Percentiles rank a stretch among this genome's conserved stretches.
Conservation (phyloP, 2,888 invertebrate species). For the Drepanosiphum platanoidis region DNA sequence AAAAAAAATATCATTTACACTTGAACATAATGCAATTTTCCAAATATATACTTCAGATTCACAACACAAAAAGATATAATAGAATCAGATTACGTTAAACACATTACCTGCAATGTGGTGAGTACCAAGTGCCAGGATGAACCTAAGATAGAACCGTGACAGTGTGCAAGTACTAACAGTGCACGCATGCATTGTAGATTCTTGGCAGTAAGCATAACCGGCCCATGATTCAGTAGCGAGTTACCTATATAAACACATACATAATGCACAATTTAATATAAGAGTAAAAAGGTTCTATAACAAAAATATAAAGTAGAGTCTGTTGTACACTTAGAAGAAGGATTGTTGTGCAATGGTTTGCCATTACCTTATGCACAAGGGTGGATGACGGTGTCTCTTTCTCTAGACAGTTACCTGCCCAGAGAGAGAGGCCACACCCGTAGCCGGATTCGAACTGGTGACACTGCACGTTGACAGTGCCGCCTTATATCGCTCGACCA, state of each 20-base stretch:
- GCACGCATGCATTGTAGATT: constrained; percentile 97
- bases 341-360: no score
- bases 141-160: constrained; percentile 90
- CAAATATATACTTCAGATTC: neutral
- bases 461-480: no score
- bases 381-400: no score
- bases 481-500: no score
- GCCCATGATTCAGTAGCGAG: constrained; percentile 80
- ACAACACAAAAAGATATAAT: neutral
- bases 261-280: no score
- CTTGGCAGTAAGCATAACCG: constrained; percentile 96
- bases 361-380: no score
- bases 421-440: no score
- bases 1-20: neutral
- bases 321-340: no score
- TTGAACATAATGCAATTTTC: neutral
- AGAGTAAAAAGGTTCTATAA: no score
- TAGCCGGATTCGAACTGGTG: no score
- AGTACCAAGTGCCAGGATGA: constrained; percentile 96
- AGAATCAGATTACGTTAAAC: constrained; percentile 54
- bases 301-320: no score
- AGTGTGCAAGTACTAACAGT: constrained; percentile 86
- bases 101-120: constrained; percentile 85
- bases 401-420: no score
- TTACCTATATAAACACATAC: neutral